Evolutionary conservation across 2,113 vertebrate genomes (phyloP).

Genomic region (Eretmochelys imbricata): DNA sequence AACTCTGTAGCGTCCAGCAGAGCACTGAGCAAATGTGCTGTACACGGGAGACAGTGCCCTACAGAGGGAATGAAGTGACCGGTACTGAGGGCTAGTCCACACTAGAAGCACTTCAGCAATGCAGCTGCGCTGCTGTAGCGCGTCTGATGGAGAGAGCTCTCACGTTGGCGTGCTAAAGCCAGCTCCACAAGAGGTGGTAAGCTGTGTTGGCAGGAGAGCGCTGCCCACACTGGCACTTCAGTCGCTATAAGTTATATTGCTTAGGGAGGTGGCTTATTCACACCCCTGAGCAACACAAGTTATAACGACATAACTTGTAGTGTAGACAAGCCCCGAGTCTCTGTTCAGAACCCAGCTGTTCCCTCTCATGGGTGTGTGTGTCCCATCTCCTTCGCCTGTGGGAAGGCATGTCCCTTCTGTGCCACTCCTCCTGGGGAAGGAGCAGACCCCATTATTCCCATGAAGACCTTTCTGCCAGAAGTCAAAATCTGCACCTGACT

Average conservation of each 20-base stretch:
- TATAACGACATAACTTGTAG: not conserved
- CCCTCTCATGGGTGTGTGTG: not conserved
- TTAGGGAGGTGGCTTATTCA: not conserved
- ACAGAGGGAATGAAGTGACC: not conserved
- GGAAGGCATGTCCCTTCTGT: not conserved
- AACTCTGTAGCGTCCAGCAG: accelerated
- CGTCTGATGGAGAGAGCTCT: not conserved
- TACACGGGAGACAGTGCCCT: not conserved
- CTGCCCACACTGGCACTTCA: not conserved
- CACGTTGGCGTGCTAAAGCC: not conserved
- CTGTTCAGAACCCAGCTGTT: not conserved
- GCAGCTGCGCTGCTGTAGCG: not conserved
- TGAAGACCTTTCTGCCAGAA: not conserved
- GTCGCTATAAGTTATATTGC: not conserved
- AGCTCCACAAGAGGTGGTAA: not conserved
- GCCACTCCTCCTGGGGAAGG: not conserved
- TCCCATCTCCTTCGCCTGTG: accelerated
- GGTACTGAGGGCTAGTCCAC: not conserved
- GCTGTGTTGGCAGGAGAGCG: not conserved
- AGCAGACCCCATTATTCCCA: not conserved
- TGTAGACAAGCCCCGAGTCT: not conserved
- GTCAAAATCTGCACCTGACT: not conserved
- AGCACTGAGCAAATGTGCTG: accelerated
- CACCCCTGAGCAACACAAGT: not conserved
- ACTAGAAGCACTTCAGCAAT: not conserved